A percentile compares a stretch with the other conserved stretches of the same genome.
phyloP scores from a whole-genome alignment of 2,797 vertebrate species.

The Lophotriccus pileatus region DNA sequence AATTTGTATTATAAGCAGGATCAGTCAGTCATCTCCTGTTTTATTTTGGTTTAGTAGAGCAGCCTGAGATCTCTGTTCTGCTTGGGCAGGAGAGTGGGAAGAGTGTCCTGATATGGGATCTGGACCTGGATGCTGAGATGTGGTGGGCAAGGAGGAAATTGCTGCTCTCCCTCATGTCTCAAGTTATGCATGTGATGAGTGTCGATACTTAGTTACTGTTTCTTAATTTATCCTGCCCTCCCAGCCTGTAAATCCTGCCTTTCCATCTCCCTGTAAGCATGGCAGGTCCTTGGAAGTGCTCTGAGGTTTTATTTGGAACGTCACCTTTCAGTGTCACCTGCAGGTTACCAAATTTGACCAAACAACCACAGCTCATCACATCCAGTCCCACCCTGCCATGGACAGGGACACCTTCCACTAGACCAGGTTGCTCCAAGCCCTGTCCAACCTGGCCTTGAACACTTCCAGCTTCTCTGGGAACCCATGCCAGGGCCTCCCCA shows the following conservation, averaged over 20 bases:
- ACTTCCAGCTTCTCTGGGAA: background rate
- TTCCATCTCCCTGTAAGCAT: accelerated
- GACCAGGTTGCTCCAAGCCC: background rate
- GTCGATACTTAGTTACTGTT: background rate
- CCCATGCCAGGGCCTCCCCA: background rate
- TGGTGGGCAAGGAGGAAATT: background rate
- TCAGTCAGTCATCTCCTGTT: background rate
- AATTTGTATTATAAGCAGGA: background rate
- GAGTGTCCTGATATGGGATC: accelerated
- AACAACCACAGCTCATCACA: accelerated
- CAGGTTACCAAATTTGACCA: background rate
- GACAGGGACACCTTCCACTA: background rate
- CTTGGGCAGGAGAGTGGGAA: background rate
- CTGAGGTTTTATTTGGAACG: background rate
- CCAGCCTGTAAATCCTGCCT: background rate
- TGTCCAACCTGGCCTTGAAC: background rate
- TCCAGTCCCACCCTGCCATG: background rate
- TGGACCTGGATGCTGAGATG: background rate
- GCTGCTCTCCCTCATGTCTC: background rate
- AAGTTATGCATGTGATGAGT: accelerated
- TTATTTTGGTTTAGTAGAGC: background rate
- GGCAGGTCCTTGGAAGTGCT: background rate
- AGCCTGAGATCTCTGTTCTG: background rate
- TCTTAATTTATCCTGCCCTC: background rate
- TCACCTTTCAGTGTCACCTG: background rate